Base-by-base conservation (phyloP, 2,888 invertebrate genomes). In the Labia minor region DNA sequence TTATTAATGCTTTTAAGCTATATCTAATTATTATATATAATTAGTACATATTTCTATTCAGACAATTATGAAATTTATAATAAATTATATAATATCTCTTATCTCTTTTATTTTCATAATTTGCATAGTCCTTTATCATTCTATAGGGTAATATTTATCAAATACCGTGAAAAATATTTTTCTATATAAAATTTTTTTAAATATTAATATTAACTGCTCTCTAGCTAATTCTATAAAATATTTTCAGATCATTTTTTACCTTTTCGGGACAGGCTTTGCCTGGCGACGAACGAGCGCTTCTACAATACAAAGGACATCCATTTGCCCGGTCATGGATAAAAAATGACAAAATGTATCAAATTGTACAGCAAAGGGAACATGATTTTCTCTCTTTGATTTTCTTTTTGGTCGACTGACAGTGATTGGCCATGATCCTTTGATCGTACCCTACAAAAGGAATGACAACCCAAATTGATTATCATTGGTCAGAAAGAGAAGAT, bases 281-380 rank as follows among this genome's bases (percentile, higher is more conserved):
- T 6, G 26, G 26, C 26, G 8, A 26, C 26, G 26, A 26, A 8
- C 26, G 26, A 26, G 26, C 3, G 26, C 8, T 26, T 26, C 26
- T 8, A 26, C 26, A 26, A n/a, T 49, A 49, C 49, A 49, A 49
- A 49, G 49, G 49, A 49, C 49, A 49, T 49, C 49, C 49, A 49
- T 49, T 49, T 49, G 49, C n/a, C 49, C 49, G 49, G 49, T 49
- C n/a, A 49, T 49, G 49, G 49, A 49, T 49, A 49, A 49, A 49
- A 49, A 49, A 49, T 49, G 49, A 49, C 49, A 49, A 49, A 49
- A 49, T 49, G 49, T 49, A n/a, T 49, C 49, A 49, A 49, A 49
- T 49, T 49, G 49, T 49, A 49, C 49, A 16, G 49, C 16, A 49
- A 49, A 49, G 49, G 49, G 49, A 49, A 49, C 49, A 49, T 49